Conservation (phyloP, 1,140 invertebrate species). For the Armadillidium nasatum region DNA sequence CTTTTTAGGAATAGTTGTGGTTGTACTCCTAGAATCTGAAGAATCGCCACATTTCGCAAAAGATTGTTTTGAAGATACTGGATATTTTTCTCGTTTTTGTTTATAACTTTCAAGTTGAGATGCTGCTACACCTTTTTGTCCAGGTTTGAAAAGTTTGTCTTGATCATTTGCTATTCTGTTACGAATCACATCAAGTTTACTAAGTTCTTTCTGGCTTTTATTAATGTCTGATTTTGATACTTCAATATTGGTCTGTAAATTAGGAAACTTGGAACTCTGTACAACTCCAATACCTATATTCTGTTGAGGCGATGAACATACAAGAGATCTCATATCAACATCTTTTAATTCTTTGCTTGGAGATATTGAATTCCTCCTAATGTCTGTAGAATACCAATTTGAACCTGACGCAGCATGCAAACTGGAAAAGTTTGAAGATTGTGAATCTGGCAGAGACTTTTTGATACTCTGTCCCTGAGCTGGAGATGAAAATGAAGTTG, state of each 20-base stretch:
- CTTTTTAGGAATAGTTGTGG: not conserved
- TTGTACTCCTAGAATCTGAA: not conserved
- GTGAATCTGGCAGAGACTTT: not conserved
- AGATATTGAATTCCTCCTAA: not conserved
- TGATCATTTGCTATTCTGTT: not conserved
- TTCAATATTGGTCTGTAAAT: too few species aligned
- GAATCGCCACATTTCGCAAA: not conserved
- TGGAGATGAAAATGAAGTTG: not conserved
- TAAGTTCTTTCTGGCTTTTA: not conserved
- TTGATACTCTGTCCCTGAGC: not conserved
- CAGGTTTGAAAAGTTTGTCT: not conserved
- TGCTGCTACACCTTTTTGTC: not conserved
- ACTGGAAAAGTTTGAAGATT: not conserved
- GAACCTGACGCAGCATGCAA: not conserved
- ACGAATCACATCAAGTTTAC: not conserved
- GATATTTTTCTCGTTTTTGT: not conserved
- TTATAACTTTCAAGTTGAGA: not conserved
- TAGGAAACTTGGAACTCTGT: too few species aligned
- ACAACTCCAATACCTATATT: too few species aligned
- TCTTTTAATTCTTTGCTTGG: not conserved
- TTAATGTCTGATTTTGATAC: too few species aligned
- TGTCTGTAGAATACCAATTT: not conserved
- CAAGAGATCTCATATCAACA: not conserved
- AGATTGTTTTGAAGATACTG: too few species aligned
- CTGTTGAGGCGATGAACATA: too few species aligned